phyloP scores from a whole-genome alignment of 2,888 invertebrate species.

The Leptothorax acervorum region DNA sequence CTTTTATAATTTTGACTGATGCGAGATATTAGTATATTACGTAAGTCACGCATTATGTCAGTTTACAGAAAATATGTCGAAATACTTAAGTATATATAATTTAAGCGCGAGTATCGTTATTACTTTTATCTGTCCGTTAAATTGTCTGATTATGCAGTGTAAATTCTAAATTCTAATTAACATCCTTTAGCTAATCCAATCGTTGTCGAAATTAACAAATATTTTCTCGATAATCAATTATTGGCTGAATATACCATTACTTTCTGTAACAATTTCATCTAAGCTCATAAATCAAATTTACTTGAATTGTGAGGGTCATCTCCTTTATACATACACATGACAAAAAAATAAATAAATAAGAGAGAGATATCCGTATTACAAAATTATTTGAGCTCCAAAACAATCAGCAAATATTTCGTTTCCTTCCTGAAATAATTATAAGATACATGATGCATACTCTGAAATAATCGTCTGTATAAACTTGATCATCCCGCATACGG shows the following conservation, averaged over 20 bases:
- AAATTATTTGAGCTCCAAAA: neutral
- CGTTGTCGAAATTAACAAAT: too few relatives aligned
- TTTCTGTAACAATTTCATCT: neutral
- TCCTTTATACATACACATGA: neutral
- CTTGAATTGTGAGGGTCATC: neutral
- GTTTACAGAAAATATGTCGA: neutral
- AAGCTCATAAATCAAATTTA: neutral
- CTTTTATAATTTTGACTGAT: slow-evolving; percentile 18
- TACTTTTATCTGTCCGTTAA: neutral
- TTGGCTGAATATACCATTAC: too few relatives aligned
- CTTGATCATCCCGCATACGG: slow-evolving; percentile 52
- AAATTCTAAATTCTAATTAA: too few relatives aligned
- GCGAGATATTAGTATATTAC: neutral
- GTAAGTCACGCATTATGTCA: neutral
- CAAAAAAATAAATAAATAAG: neutral
- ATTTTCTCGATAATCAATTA: too few relatives aligned
- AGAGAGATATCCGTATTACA: neutral
- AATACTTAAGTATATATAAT: neutral
- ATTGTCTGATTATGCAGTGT: neutral
- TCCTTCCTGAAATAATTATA: neutral
- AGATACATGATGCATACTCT: neutral
- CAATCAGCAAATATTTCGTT: neutral
- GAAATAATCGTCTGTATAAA: slow-evolving; percentile 52
- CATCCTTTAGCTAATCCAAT: too few relatives aligned
- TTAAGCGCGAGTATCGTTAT: neutral